Base-by-base conservation (phyloP, 2,888 invertebrate genomes). In the Meteorus colon region DNA sequence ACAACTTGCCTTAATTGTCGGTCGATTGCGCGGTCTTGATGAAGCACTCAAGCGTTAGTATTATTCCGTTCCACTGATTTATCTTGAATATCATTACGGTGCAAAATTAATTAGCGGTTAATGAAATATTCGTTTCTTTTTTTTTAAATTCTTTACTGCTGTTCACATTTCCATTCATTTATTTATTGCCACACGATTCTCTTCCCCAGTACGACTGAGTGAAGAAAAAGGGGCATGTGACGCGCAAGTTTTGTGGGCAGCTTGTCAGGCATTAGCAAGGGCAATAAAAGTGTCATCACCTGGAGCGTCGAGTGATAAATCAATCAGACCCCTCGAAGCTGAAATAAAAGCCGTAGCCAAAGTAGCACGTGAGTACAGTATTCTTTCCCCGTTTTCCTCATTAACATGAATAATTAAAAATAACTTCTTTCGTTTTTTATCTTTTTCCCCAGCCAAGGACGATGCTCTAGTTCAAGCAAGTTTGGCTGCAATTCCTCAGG, bases 241-340 rank as follows among this genome's bases (percentile, higher is more conserved):
- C 80, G 95, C 97, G 0, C 97, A 98, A 89, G 93, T 96, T 37
- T 91, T 98, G 81, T 98, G 98, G 98, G 94, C 97, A 80, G 97
- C 98, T 1, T 97, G 97, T 84, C 97, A 98, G 85, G 94, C 97
- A 2, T 91, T 98, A 51, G 93, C 95, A 85, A 93, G 95, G 2
- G 94, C 96, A 29, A 93, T 98, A 6, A 92, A 94, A 77, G 91
- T 91, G 24, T 93, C 94, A 12, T 91, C 93, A 73, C 91, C 92
- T 0, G 92, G 92, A 65, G 87, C 91, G 48, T 89, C 92, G 67
- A 91, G 92, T 90, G 91, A 90, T 81, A 90, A 92, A 84, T 90
- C 93, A 84, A 88, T 93, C 88, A 90, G 93, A 87, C 92, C 95
- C 0, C 89, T 95, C 41, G 91, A 91, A 77, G 90, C 92, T 74